phyloP scores from a whole-genome alignment of 2,113 vertebrate genomes.

The Bostrychus sinensis region DNA sequence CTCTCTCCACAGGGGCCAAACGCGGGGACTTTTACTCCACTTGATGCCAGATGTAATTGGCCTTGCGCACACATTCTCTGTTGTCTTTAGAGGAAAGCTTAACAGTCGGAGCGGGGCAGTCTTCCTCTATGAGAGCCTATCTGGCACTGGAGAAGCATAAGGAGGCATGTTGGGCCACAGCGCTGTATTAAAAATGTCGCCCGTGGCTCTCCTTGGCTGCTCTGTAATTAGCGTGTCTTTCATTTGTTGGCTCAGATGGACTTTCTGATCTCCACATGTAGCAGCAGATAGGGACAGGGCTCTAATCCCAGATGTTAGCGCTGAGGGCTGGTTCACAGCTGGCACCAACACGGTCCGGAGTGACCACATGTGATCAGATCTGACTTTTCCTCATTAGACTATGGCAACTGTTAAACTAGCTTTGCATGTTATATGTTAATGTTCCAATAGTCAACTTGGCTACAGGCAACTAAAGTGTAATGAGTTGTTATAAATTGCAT shows the following conservation, averaged over 20 bases:
- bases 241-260: slow-evolving; percentile 81
- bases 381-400: not conserved
- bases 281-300: slow-evolving; percentile 20
- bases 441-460: no score
- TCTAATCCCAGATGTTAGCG: not conserved
- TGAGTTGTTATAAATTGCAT: no score
- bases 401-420: no score
- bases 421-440: no score
- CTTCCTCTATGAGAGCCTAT: slow-evolving; percentile 43
- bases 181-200: slow-evolving; percentile 55
- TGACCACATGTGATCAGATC: slow-evolving; percentile 1
- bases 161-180: slow-evolving; percentile 58
- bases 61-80: slow-evolving; percentile 48
- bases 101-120: slow-evolving; percentile 57
- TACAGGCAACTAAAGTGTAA: no score
- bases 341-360: not conserved
- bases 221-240: slow-evolving; percentile 64
- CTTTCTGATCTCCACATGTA: slow-evolving; percentile 70
- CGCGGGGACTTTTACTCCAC: slow-evolving; percentile 60
- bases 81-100: slow-evolving; percentile 69
- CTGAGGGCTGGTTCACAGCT: not conserved
- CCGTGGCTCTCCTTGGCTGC: slow-evolving; percentile 39
- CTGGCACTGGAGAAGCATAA: slow-evolving; percentile 49
- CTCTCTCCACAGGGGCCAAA: slow-evolving; percentile 52
- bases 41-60: slow-evolving; percentile 68